phyloP scores from a whole-genome alignment of 2,888 invertebrate species.

The Cerceris ruficornis region DNA sequence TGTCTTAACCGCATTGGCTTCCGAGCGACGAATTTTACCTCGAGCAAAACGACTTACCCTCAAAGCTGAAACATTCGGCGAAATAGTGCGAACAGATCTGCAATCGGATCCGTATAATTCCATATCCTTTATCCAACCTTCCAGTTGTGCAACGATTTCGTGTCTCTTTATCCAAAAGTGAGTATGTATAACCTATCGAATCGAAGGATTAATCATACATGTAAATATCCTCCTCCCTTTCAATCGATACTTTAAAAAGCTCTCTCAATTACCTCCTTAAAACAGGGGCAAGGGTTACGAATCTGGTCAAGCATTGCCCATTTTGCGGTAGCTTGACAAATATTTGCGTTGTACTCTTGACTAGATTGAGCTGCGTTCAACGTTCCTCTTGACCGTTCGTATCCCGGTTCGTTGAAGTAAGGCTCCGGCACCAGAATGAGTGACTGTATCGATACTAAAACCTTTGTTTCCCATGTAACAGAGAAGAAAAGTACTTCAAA shows the following conservation, averaged over 20 bases:
- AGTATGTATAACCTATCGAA: constrained; percentile 90
- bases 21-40: no score
- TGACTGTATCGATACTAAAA: constrained; percentile 96
- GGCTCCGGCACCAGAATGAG: constrained; percentile 96
- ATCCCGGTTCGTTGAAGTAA: constrained; percentile 97
- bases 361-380: constrained; percentile 94
- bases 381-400: constrained; percentile 94
- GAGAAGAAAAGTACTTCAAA: neutral
- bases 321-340: constrained; percentile 95
- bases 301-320: constrained; percentile 99
- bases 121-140: constrained; percentile 94
- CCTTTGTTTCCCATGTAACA: constrained; percentile 81
- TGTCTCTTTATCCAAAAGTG: constrained; percentile 97
- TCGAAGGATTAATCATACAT: neutral
- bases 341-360: constrained; percentile 97
- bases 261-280: constrained; percentile 88
- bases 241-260: neutral
- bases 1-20: no score
- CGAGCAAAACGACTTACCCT: constrained; percentile 83
- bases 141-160: constrained; percentile 94
- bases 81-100: constrained; percentile 90
- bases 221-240: neutral
- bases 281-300: constrained; percentile 94
- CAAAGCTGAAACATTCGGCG: constrained; percentile 88
- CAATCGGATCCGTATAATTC: constrained; percentile 90